Conservation (phyloP, 1,140 invertebrate species). For the Aphis gossypii region DNA sequence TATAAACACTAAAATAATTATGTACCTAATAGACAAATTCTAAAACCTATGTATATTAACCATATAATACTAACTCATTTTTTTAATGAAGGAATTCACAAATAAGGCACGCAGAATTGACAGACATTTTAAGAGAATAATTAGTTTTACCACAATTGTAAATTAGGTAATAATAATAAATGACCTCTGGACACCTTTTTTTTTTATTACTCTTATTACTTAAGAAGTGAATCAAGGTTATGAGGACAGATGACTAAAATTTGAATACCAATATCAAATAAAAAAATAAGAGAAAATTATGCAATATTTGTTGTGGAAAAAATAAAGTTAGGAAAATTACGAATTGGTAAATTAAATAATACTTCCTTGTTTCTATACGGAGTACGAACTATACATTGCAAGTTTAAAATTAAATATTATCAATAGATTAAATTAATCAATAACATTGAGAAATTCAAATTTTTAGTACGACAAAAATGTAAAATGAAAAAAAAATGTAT, state of each 20-base stretch:
- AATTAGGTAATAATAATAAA: not conserved
- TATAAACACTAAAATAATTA: too few relatives aligned
- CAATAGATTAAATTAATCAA: too few relatives aligned
- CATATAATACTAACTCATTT: not conserved
- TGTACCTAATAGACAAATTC: too few relatives aligned
- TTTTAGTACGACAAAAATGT: too few relatives aligned
- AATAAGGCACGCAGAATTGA: not conserved
- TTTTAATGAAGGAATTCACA: not conserved
- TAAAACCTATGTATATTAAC: too few relatives aligned
- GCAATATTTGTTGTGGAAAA: not conserved
- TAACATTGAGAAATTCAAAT: too few relatives aligned
- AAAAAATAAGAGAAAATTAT: not conserved
- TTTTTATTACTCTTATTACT: not conserved
- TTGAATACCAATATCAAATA: not conserved
- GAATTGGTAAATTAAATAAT: too few relatives aligned
- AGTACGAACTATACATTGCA: too few relatives aligned
- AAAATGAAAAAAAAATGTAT: too few relatives aligned
- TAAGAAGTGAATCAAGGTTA: not conserved
- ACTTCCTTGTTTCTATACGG: too few relatives aligned
- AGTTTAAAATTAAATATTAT: too few relatives aligned
- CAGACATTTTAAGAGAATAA: not conserved
- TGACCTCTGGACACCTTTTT: not conserved
- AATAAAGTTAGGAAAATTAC: not conserved
- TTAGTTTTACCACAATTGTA: not conserved
- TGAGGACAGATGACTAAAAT: not conserved